Base-by-base conservation (phyloP, 2,888 invertebrate species). In the Drosophila rubida region DNA sequence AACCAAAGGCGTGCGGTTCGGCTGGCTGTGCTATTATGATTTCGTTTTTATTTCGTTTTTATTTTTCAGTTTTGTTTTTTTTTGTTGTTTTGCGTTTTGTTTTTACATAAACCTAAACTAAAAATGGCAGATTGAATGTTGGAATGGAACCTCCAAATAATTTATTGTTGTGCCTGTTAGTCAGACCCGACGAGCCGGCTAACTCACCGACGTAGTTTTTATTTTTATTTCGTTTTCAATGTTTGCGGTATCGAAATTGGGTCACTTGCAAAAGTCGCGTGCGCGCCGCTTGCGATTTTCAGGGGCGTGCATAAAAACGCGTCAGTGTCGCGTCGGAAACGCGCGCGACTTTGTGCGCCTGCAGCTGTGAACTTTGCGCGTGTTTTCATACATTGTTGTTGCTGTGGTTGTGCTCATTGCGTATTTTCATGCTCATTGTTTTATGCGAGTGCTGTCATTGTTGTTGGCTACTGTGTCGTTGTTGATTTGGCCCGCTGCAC, bases 241-340 rank as follows among this genome's bases (percentile, higher is more conserved):
- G 88, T 78, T 78, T 75, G 78, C 70, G 50, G 59, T 68, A 77
- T 79, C 64, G 70, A 57, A 83, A 86, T 88, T 87, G 82, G 82
- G 87, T 82, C 82, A 87, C 57, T 76, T 69, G 87, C 87, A 68
- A 81, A 82, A 87, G 73, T 82, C 81, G 85, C 87, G 81, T 84
- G 84, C 75, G 58, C 49, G 57, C 27, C 35, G 67, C 51, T 9
- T 44, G 70, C 63, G 62, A 61, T 82, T 73, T 76, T 86, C 87
- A 86, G 80, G 87, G 80, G 87, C 87, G 65, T 42, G 9, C 13
- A 23, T 14, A 59, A 58, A 70, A 75, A 39, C 69, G 63, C 65
- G 42, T 30, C 66, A 57, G 51, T 59, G 69, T 63, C 63, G 63
- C 73, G 25, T 35, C 25, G 23, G 37, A 65, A 76, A 45, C 65